Evolutionary conservation across 2,888 invertebrate genomes (phyloP).

Genomic region (Drosophila neotestacea): DNA sequence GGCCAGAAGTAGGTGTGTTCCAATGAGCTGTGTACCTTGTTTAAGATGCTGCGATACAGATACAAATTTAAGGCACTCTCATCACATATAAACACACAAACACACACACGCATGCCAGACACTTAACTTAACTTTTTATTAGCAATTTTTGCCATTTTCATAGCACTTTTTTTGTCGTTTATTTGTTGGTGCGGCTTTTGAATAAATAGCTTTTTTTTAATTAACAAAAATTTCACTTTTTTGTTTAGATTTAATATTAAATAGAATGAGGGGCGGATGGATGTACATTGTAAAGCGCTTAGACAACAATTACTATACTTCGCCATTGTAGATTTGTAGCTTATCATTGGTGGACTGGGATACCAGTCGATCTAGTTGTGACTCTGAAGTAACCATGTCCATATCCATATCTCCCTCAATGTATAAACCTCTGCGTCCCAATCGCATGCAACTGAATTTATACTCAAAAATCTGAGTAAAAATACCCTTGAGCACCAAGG

Average conservation of each 20-base stretch:
- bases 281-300: constrained; percentile 4
- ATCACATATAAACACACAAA: constrained; percentile 35
- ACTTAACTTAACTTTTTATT: constrained; percentile 59
- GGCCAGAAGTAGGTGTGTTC: constrained; percentile 66
- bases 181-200: constrained; percentile 39
- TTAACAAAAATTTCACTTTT: constrained; percentile 75
- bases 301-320: constrained; percentile 6
- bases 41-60: constrained; percentile 55
- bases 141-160: constrained; percentile 71
- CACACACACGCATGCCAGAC: constrained; percentile 24
- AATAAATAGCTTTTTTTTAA: constrained; percentile 64
- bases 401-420: constrained; percentile 11
- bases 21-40: constrained; percentile 47
- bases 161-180: constrained; percentile 39
- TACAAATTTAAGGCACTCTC: constrained; percentile 55
- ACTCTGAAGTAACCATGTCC: not conserved
- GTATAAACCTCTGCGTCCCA: constrained; percentile 55
- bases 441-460: constrained; percentile 61
- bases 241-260: constrained; percentile 45
- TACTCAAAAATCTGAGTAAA: constrained; percentile 60
- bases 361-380: not conserved
- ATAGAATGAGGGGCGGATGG: constrained; percentile 37
- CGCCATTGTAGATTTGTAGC: constrained; percentile 2
- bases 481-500: constrained; percentile 60
- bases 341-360: constrained; percentile 16